Base-by-base conservation (phyloP, 2,888 invertebrate genomes). In the Apodemia zela region DNA sequence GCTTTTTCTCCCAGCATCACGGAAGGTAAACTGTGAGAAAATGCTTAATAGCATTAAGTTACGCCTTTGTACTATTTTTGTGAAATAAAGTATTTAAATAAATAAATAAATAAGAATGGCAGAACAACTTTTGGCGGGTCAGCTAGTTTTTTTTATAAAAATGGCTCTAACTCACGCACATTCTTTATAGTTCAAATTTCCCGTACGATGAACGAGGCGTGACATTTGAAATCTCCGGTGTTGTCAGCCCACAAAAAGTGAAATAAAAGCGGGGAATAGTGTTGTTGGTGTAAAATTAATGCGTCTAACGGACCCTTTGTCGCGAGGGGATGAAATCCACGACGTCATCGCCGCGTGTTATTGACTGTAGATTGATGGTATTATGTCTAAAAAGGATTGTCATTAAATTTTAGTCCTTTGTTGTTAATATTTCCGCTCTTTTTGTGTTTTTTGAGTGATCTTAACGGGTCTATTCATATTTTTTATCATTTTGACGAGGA, bases 201-300 rank as follows among this genome's bases (percentile, higher is more conserved):
- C 85, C 81, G 82, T 85, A 84, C 65, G 59, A 84, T 83, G 87
- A 88, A 89, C 88, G 82, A 90, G 89, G 86, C 90, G 89, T 89
- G 89, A 89, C 90, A 89, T 84, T 89, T 70, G 81, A 88, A 89
- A 89, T 54, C 54, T 84, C 81, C 80, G 82, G 76, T 85, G 85
- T 82, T 85, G 85, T 81, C 83, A 85, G 84, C 78, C 67, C 68
- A 80, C 76, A 85, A 84, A 84, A 85, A 84, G 79, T 72, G 68
- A 70, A 77, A 78, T 76, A 77, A 74, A 75, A 75, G 54, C 76
- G 75, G 81, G 83, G 84, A 82, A 86, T 83, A 57, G 54, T 57
- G 54, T 57, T 57, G 54, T 57, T 57, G 54, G 83, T 80, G 78
- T 83, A 79, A 83, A 86, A 85, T 87, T 85, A 88, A 89, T 84